Base-by-base conservation (phyloP, 2,113 vertebrate species). In the Sinocyclocheilus rhinocerous region DNA sequence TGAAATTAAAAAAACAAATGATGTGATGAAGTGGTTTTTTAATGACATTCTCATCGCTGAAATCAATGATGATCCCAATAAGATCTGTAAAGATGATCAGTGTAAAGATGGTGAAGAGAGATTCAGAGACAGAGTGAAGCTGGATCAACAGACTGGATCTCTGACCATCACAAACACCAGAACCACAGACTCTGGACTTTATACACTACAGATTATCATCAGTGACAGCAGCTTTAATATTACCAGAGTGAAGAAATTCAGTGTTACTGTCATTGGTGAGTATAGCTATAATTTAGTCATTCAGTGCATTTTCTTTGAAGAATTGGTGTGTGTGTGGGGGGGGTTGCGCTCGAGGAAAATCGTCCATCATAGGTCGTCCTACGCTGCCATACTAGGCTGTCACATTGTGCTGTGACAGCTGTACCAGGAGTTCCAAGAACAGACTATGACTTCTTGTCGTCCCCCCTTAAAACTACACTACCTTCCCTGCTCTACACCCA, bases 361-460 rank as follows among this genome's bases (percentile, higher is more conserved):
- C 78, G 13, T 45, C 36, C 57, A 61, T 81, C 57, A 81, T 4
- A 81, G 78, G 33, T 81, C 6, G 73, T 76, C 45, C 73, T 52
- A 76, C 1, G n/a, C 73, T 73, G 36, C 9, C 10, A n/a, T 42
- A 13, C 22, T 45, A 76, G 1, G 12, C 42, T 76, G 73, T 76
- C 29, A 42, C 12, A 80, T 16, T 63, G 36, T 63, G 22, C 77
- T 26, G 61, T 22, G 36, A 81, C 16, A 42, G 59, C 59, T 48
- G 24, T 3, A 61, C 8, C n/a, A 65, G 39, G 12, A 20, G 79
- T 36, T 81, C 13, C 48, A 48, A 45, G 59, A 42, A 48, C 63
- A 67, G 79, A 67, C n/a, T 42, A 24, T 24, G 77, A 15, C 50
- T n/a, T 15, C 22, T 48, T 48, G 45, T 63, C 22, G 1, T 2